phyloP scores from a whole-genome alignment of 2,888 invertebrate genomes.

The Andrena marginata region DNA sequence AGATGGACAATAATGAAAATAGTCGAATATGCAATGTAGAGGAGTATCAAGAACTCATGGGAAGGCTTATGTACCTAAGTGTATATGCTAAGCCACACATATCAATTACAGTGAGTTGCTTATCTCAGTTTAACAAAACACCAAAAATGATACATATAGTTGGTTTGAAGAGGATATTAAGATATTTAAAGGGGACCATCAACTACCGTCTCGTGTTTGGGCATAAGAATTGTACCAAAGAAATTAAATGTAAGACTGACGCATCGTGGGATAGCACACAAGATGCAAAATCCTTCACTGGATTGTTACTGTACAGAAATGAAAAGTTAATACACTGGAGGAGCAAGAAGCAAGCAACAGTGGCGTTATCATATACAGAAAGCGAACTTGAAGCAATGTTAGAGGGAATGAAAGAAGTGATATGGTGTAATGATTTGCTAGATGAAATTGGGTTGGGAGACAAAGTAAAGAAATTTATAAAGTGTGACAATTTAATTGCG shows the following conservation, averaged over 20 bases:
- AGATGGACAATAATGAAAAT: background rate
- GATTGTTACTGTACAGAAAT: constrained; percentile 19
- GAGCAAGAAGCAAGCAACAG: constrained; percentile 3
- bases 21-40: background rate
- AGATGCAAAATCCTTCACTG: constrained; percentile 31
- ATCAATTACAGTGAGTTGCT: background rate
- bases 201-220: background rate
- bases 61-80: constrained; percentile 12
- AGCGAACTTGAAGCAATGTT: constrained; percentile 4
- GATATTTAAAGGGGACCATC: constrained; percentile 14
- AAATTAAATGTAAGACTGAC: constrained; percentile 10
- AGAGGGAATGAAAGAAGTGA: constrained; percentile 16
- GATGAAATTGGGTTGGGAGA: background rate
- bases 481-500: constrained; percentile 26
- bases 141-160: constrained; percentile 13
- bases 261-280: constrained; percentile 25
- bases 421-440: background rate
- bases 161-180: background rate
- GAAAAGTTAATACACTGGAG: constrained; percentile 25
- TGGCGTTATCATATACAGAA: constrained; percentile 14
- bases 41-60: constrained; percentile 13
- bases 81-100: constrained; percentile 9
- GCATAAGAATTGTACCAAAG: background rate
- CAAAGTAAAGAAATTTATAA: background rate
- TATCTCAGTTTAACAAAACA: constrained; percentile 27